Evolutionary conservation across 1,140 invertebrate species (phyloP).

Genomic region (Teleopsis dalmanni): DNA sequence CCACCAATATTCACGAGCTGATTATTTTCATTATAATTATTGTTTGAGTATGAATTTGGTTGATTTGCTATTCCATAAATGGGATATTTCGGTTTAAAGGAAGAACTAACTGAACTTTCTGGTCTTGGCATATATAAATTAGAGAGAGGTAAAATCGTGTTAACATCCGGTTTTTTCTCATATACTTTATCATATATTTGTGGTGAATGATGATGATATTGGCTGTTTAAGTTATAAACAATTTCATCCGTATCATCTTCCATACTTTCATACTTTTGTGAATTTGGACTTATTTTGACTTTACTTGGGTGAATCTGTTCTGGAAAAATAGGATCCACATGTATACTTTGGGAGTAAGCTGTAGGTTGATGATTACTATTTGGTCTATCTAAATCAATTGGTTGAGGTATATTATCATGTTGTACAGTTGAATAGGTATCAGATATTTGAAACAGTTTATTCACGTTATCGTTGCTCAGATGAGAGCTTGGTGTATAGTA

Average conservation of each 20-base stretch:
- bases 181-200: no score
- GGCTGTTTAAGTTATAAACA: slow-evolving; percentile 11
- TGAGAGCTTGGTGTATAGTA: slow-evolving; percentile 39
- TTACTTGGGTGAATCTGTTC: slow-evolving; percentile 22
- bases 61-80: neutral
- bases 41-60: neutral
- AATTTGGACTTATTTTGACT: slow-evolving; percentile 36
- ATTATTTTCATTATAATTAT: neutral
- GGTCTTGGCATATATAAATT: slow-evolving; percentile 2
- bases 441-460: slow-evolving; percentile 24
- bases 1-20: slow-evolving; percentile 39
- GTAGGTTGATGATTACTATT: neutral
- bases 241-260: slow-evolving; percentile 29
- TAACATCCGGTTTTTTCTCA: neutral
- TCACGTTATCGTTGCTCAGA: slow-evolving; percentile 33
- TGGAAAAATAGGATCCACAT: slow-evolving; percentile 17
- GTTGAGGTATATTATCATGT: slow-evolving; percentile 20
- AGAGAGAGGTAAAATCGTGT: no score
- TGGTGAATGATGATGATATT: neutral
- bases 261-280: slow-evolving; percentile 41
- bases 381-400: slow-evolving; percentile 14
- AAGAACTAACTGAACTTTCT: neutral
- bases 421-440: slow-evolving; percentile 27
- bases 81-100: neutral
- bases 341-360: neutral